These are phyloP conservation scores for Sesamia inferens DNA, from an alignment of 2,888 invertebrate species.

Conservation along the genomic window DNA sequence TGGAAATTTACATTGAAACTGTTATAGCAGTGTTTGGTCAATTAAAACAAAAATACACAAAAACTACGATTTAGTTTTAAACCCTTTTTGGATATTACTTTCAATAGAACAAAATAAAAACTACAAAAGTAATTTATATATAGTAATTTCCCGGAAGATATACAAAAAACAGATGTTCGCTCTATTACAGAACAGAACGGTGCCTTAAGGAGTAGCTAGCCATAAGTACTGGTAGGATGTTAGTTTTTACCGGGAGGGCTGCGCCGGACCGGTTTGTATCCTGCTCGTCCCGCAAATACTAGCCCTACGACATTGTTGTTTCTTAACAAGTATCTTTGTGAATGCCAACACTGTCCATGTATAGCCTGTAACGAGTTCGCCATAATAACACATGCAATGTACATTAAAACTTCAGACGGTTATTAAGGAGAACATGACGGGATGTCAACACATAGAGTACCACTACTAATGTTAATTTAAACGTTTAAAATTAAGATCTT, in stretches of 20 bases:
- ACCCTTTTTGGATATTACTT: not conserved
- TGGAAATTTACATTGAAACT: too few relatives aligned
- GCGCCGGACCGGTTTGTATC: conserved; percentile 80
- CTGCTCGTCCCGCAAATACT: conserved; percentile 79
- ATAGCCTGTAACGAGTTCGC: conserved; percentile 52
- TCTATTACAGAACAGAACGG: conserved; percentile 36
- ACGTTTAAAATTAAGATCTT: conserved; percentile 11
- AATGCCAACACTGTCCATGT: conserved; percentile 67
- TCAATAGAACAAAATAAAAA: not conserved
- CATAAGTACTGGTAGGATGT: conserved; percentile 69
- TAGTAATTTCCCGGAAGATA: conserved; percentile 11
- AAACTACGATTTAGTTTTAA: not conserved
- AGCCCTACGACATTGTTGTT: conserved; percentile 76
- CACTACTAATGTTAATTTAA: conserved; percentile 10
- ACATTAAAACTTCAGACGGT: conserved; percentile 42
- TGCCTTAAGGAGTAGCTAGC: conserved; percentile 58
- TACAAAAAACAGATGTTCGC: conserved; percentile 3
- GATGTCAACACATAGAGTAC: conserved; percentile 16
- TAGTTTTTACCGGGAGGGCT: conserved; percentile 77
- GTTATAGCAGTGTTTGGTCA: too few relatives aligned
- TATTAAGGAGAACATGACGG: conserved; percentile 29
- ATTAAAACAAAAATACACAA: not conserved
- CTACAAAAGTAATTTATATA: too few relatives aligned
- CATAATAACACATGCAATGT: conserved; percentile 56
- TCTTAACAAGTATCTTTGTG: conserved; percentile 66